A percentile compares a stretch with the other conserved stretches of the same genome.
Evolutionary conservation across 2,888 invertebrate genomes (phyloP).

Genomic region (Autographa gamma): DNA sequence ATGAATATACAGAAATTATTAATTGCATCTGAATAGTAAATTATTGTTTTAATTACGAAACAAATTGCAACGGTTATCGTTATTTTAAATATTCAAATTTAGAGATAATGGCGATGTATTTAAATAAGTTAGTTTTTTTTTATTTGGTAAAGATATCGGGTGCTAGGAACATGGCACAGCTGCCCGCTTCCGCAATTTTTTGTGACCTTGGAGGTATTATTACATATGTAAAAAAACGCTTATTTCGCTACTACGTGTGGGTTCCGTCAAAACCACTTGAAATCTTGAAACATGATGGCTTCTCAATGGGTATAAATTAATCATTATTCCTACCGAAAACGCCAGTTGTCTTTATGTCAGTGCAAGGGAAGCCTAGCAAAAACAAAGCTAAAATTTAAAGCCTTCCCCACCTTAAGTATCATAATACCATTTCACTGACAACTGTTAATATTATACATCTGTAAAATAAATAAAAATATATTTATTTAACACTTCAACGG

Average conservation of each 20-base stretch:
- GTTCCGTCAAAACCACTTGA: slow-evolving; percentile 26
- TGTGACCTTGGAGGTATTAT: slow-evolving; percentile 42
- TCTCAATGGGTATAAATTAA: background rate
- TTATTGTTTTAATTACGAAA: slow-evolving; percentile 36
- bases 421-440: background rate
- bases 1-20: slow-evolving; percentile 14
- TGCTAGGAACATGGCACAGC: slow-evolving; percentile 37
- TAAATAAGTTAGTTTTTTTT: slow-evolving; percentile 31
- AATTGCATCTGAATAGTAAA: slow-evolving; percentile 37
- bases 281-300: slow-evolving; percentile 7
- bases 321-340: slow-evolving; percentile 3
- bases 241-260: slow-evolving; percentile 17
- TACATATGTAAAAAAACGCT: slow-evolving; percentile 24
- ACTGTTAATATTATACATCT: background rate
- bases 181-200: slow-evolving; percentile 49
- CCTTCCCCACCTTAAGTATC: background rate
- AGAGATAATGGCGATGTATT: slow-evolving; percentile 28
- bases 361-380: background rate
- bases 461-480: slow-evolving; percentile 4
- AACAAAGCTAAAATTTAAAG: background rate
- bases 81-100: slow-evolving; percentile 49
- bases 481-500: slow-evolving; percentile 9
- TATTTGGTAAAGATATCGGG: slow-evolving; percentile 26
- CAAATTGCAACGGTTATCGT: slow-evolving; percentile 40
- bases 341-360: background rate